These are phyloP conservation scores for Physella acuta DNA, from an alignment of 1,140 invertebrate species.

Conservation along the genomic window DNA sequence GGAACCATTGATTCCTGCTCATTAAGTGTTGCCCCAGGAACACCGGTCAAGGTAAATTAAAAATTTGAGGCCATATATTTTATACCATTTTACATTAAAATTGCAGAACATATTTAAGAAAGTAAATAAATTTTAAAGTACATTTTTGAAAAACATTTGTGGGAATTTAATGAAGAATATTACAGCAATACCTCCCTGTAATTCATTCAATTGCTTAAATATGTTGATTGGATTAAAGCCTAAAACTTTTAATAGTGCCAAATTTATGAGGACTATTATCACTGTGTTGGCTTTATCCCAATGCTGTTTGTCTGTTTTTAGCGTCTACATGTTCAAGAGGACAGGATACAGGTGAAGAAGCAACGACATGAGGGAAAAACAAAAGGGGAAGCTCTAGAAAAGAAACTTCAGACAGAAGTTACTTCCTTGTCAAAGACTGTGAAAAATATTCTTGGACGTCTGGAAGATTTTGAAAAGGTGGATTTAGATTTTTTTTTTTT, in stretches of 20 bases:
- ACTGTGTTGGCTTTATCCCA: too few relatives aligned
- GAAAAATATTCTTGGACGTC: background rate
- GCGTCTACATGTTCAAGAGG: background rate
- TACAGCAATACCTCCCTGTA: too few relatives aligned
- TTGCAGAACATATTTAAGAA: too few relatives aligned
- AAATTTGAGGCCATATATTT: too few relatives aligned
- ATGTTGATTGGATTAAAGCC: too few relatives aligned
- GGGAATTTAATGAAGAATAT: too few relatives aligned
- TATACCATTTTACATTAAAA: too few relatives aligned
- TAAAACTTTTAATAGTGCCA: too few relatives aligned
- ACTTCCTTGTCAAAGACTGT: constrained; percentile 1
- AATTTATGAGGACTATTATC: too few relatives aligned
- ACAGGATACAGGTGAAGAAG: background rate
- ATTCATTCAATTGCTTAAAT: too few relatives aligned
- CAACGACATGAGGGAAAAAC: background rate
- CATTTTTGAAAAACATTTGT: too few relatives aligned
- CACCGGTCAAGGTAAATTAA: constrained; percentile 5
- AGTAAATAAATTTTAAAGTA: too few relatives aligned
- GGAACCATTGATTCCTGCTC: background rate
- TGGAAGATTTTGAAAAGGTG: constrained; percentile 10
- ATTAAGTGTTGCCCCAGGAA: background rate
- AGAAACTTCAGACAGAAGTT: background rate
- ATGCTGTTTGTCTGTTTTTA: background rate
- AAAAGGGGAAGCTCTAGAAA: background rate
- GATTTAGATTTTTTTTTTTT: background rate